Evolutionary conservation across 2,797 vertebrate species (phyloP).

Genomic region (Scolopax rusticola): DNA sequence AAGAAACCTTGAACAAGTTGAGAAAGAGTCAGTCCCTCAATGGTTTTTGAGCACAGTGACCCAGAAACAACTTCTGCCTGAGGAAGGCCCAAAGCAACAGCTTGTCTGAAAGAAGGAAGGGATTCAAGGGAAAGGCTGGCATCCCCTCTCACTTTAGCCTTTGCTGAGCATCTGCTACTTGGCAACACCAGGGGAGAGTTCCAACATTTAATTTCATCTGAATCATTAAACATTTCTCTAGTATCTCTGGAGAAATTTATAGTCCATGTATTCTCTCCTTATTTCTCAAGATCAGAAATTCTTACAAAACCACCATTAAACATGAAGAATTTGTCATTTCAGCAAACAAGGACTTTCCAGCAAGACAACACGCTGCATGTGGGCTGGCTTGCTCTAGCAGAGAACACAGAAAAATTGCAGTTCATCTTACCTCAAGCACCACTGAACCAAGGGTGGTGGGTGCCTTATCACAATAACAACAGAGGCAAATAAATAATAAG

Average conservation of each 20-base stretch:
- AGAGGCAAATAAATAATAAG: not conserved
- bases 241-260: not conserved
- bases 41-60: not conserved
- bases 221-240: not conserved
- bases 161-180: not conserved
- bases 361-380: not conserved
- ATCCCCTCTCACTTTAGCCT: not conserved
- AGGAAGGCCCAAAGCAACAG: not conserved
- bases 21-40: not conserved
- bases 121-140: not conserved
- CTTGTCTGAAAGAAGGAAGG: not conserved
- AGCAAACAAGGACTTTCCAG: not conserved
- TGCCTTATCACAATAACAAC: not conserved
- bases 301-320: not conserved
- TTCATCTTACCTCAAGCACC: not conserved
- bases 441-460: rapidly evolving
- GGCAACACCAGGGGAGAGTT: not conserved
- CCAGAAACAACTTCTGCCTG: not conserved
- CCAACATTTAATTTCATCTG: not conserved
- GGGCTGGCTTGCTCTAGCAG: not conserved
- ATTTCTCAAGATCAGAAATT: not conserved
- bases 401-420: not conserved
- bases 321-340: not conserved
- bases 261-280: not conserved
- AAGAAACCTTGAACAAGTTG: not conserved